Percentiles rank a stretch among this genome's conserved stretches.
Conservation (phyloP, 2,888 invertebrate genomes). For the Koerneria pararmatus region DNA sequence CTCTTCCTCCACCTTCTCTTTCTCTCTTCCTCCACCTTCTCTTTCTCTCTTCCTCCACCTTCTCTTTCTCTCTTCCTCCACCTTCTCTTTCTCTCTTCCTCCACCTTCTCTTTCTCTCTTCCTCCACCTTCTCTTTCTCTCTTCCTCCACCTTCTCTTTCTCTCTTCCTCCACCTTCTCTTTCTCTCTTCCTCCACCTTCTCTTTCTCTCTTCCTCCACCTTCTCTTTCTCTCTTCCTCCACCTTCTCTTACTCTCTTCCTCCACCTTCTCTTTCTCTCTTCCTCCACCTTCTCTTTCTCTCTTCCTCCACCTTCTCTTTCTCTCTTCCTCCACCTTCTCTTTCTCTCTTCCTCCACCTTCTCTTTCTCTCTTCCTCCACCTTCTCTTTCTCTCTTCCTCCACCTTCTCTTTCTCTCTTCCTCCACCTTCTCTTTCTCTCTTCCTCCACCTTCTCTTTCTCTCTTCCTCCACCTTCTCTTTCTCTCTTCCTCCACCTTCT, state of each 20-base stretch:
- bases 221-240: constrained; percentile 12
- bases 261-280: constrained; percentile 15
- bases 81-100: neutral
- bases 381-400: constrained; percentile 24
- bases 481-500: neutral
- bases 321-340: neutral
- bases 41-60: neutral
- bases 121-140: neutral
- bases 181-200: constrained; percentile 24
- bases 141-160: neutral
- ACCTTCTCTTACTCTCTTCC: constrained; percentile 21
- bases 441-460: constrained; percentile 28
- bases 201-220: constrained; percentile 24
- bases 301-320: neutral
- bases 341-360: neutral
- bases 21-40: neutral
- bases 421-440: constrained; percentile 24
- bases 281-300: neutral
- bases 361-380: neutral
- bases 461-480: neutral
- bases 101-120: constrained; percentile 6
- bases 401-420: constrained; percentile 18
- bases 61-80: neutral
- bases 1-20: neutral
- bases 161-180: neutral